Base-by-base conservation (phyloP, 2,888 invertebrate genomes). In the Eristalis intricaria region DNA sequence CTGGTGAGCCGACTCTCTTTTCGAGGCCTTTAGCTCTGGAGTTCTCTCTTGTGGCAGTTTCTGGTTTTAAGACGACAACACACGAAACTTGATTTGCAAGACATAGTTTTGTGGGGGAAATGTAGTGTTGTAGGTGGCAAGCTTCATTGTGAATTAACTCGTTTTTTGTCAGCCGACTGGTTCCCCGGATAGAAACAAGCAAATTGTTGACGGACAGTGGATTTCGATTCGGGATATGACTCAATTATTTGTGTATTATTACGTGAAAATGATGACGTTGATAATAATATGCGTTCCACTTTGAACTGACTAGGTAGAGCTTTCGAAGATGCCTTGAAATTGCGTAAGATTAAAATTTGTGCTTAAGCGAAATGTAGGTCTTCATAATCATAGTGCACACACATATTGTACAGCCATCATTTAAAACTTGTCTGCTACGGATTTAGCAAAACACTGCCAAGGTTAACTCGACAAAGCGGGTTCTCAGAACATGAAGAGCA, bases 101-200 rank as follows among this genome's bases (percentile, higher is more conserved):
- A 19, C 76, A 63, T 63, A 23, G 38, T 64, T 75, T 70, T 71
- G 43, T 71, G 38, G 75, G 65, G 70, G 75, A 84, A 84, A 75
- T 80, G 66, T 84, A 71, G 84, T 80, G 66, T 84, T 80, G 84
- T 84, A 84, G 84, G 84, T 84, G 84, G 65, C 19, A 61, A 38
- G 61, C 78, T 79, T 84, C 50, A 58, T 64, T 56, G 43, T 65
- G 29, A 65, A 71, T 61, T 61, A 75, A 64, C 74, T 70, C 43
- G 74, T 74, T 75, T 80, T 15, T 26, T 11, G 10, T 15, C 7
- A 61, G 38, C 56, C 60, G 35, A 70, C 75, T 71, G 63, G 78
- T 70, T 81, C 38, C 71, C 38, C 60, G 70, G 61, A 56, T 80
- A 50, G 63, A 63, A 76, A 76, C 61, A 35, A 19, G 5, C 61